phyloP scores from a whole-genome alignment of 2,113 vertebrate genomes.

The Microtus oregoni region DNA sequence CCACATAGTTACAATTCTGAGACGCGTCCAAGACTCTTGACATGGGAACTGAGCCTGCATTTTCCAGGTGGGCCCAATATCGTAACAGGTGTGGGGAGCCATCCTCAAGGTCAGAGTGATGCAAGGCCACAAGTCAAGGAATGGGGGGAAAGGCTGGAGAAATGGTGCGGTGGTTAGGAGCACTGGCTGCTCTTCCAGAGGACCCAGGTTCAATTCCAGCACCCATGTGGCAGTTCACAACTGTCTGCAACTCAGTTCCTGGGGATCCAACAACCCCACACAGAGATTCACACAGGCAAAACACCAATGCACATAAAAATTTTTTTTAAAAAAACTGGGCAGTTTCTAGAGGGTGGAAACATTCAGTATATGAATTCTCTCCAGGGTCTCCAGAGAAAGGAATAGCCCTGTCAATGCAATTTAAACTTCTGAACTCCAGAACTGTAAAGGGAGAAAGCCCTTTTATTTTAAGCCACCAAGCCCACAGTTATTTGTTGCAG shows the following conservation, averaged over 20 bases:
- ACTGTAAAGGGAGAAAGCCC: not conserved
- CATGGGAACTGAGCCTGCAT: not conserved
- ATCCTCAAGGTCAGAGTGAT: not conserved
- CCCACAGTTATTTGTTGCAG: not conserved
- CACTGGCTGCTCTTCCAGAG: not conserved
- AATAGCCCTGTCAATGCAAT: not conserved
- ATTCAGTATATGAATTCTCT: not conserved
- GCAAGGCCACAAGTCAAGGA: not conserved
- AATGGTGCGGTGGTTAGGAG: not conserved
- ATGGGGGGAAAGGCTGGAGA: not conserved
- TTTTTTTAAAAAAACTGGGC: not conserved
- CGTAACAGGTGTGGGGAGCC: not conserved
- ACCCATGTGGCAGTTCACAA: not conserved
- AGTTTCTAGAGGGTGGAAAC: not conserved
- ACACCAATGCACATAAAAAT: not conserved
- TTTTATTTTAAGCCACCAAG: not conserved
- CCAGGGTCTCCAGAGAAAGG: not conserved
- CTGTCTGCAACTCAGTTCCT: not conserved
- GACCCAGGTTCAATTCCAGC: not conserved
- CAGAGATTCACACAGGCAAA: not conserved
- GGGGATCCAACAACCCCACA: not conserved
- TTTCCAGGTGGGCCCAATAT: not conserved
- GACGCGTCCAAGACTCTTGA: not conserved
- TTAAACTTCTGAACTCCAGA: not conserved
- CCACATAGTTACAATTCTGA: not conserved